Evolutionary conservation across 2,113 vertebrate species (phyloP), one percentile per base, ranked within the genome.

Genomic region (Tinamus guttatus): DNA sequence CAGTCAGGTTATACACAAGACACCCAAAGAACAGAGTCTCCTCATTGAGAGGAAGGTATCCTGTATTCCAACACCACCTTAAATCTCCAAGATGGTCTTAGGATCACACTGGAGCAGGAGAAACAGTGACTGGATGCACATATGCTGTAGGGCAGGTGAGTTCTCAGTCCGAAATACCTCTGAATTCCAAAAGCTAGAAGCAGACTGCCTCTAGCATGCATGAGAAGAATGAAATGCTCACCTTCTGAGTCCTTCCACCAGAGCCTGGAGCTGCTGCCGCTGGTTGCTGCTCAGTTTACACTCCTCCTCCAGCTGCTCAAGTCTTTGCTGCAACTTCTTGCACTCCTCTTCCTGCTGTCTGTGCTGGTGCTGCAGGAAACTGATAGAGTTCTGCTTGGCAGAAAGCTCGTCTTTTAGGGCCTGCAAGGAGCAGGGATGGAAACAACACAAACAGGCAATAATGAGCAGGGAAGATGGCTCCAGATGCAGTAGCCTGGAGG

Each of bases 311-410:
- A 98, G 96, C 62, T 97, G 97, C 74, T 98, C 98, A 25, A 98
- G 95, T 43, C 86, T 96, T 74, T 98, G 97, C 90, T 98, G 97
- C 94, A 99, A 97, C 74, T 91, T 95, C 63, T 92, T 95, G 54
- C 98, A 97, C 27, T 97, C 94, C 69, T 98, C 97, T 17, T 97
- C 97, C 87, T 98, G 98, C 65, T 97, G 96, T 68, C 91, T 90
- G 43, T 98, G 94, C 76, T 98, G 98, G 70, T 98, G 97, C 74
- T 97, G 96, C 87, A 98, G 83, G 63, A 62, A 49, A 58, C 15
- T 87, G 74, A 97, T 49, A 7, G 96, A 94, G 58, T 96, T 93
- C 59, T 97, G 96, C 75, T 93, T 97, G 73, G 93, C 89, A 64
- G 92, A 96, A 71, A 98, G 97, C 79, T 98, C 97, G 90, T 98